Evolutionary conservation across 2,888 invertebrate species (phyloP).

Genomic region (Callosobruchus maculatus): DNA sequence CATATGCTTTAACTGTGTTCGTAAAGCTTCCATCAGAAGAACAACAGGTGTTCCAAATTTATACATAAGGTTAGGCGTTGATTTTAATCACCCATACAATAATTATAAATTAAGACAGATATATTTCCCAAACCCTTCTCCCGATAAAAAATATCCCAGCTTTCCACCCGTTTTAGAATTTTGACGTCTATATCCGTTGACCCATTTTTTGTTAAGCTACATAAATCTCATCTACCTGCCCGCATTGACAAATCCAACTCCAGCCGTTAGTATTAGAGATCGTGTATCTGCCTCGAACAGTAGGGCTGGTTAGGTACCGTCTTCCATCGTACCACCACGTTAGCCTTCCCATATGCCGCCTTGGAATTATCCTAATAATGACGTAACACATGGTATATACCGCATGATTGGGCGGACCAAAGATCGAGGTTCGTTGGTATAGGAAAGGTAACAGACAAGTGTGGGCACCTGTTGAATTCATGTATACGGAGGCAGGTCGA

Average conservation of each 20-base stretch:
- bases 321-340: not conserved
- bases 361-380: constrained; percentile 46
- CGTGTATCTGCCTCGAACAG: constrained; percentile 5
- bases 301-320: not conserved
- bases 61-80: not conserved
- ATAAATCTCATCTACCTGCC: constrained; percentile 22
- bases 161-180: constrained; percentile 16
- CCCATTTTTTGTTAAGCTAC: constrained; percentile 26
- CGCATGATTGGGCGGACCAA: constrained; percentile 23
- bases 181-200: constrained; percentile 33
- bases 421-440: constrained; percentile 1
- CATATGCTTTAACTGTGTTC: too few relatives aligned
- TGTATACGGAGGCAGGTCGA: not conserved
- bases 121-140: not conserved
- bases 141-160: constrained; percentile 1
- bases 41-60: not conserved
- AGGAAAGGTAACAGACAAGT: constrained; percentile 19
- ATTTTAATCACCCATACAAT: not conserved
- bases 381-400: constrained; percentile 45
- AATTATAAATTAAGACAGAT: not conserved
- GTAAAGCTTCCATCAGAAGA: not conserved
- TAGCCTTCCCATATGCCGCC: constrained; percentile 32
- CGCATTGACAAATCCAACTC: constrained; percentile 35
- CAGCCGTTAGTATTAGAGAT: constrained; percentile 25
- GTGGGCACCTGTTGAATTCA: constrained; percentile 15